Percentiles rank a stretch among this genome's conserved stretches.
These are phyloP conservation scores for Ethmia dodecea DNA, from an alignment of 2,888 invertebrate species.

Conservation along the genomic window DNA sequence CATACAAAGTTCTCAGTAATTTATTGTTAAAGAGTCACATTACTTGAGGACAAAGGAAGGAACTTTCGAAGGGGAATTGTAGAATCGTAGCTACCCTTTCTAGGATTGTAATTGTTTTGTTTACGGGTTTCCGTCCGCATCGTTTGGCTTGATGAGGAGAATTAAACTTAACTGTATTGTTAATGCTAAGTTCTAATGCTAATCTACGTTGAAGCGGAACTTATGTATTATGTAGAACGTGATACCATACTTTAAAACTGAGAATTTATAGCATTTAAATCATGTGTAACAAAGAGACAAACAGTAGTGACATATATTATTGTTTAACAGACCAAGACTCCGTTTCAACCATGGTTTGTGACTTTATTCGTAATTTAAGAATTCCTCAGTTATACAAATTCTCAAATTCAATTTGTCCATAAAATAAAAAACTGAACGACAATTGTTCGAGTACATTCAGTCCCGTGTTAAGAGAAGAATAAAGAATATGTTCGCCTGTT, in stretches of 20 bases:
- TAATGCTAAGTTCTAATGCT: conserved; percentile 39
- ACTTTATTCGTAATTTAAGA: too few relatives aligned
- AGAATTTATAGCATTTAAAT: too few relatives aligned
- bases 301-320: too few relatives aligned
- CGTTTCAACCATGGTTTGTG: too few relatives aligned
- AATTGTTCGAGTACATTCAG: conserved; percentile 46
- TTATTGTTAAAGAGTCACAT: conserved; percentile 45
- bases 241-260: too few relatives aligned
- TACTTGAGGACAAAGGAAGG: conserved; percentile 37
- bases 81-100: conserved; percentile 39
- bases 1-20: conserved; percentile 40
- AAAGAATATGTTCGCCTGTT: conserved; percentile 29
- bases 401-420: too few relatives aligned
- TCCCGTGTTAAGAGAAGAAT: conserved; percentile 34
- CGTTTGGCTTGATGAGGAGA: conserved; percentile 41
- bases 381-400: too few relatives aligned
- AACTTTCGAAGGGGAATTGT: conserved; percentile 47
- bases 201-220: too few relatives aligned
- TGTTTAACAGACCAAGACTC: too few relatives aligned
- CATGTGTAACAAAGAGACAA: too few relatives aligned
- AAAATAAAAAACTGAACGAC: too few relatives aligned
- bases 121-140: conserved; percentile 43
- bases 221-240: too few relatives aligned
- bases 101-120: conserved; percentile 57
- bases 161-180: conserved; percentile 51